These are phyloP conservation scores for Xiphophorus hellerii DNA, from an alignment of 2,113 vertebrate species.

Conservation along the genomic window DNA sequence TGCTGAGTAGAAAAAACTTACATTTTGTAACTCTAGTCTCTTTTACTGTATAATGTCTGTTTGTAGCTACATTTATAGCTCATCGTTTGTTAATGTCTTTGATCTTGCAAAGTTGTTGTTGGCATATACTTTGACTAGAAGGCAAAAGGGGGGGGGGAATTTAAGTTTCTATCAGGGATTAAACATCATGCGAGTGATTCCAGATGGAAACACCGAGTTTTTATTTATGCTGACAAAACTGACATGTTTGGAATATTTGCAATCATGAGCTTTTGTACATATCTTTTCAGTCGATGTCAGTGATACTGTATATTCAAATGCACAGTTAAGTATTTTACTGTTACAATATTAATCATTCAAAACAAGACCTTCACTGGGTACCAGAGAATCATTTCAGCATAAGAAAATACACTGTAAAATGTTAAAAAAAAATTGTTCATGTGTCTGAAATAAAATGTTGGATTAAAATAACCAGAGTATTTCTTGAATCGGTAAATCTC, in stretches of 20 bases:
- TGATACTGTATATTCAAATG: conserved; percentile 21
- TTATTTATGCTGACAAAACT: conserved; percentile 50
- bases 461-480: conserved; percentile 35
- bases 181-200: conserved; percentile 30
- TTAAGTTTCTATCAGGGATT: conserved; percentile 32
- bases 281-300: conserved; percentile 20
- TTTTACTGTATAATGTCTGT: conserved; percentile 39
- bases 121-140: conserved; percentile 19
- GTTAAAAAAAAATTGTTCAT: conserved; percentile 26
- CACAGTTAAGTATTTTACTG: conserved; percentile 30
- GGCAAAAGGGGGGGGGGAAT: conserved; percentile 4
- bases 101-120: conserved; percentile 12
- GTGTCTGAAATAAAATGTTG: conserved; percentile 69
- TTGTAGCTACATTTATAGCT: conserved; percentile 14
- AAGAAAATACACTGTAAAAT: conserved; percentile 19
- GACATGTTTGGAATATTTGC: conserved; percentile 30
- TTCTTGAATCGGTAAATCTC: neutral
- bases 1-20: conserved; percentile 19
- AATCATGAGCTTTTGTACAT: conserved; percentile 31
- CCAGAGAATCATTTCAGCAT: conserved; percentile 28
- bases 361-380: conserved; percentile 8
- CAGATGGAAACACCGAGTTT: conserved; percentile 32
- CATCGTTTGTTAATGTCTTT: conserved; percentile 25
- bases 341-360: conserved; percentile 29
- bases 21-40: conserved; percentile 25